Evolutionary conservation across 2,797 vertebrate genomes (phyloP).

Genomic region (Oreochromis mossambicus): DNA sequence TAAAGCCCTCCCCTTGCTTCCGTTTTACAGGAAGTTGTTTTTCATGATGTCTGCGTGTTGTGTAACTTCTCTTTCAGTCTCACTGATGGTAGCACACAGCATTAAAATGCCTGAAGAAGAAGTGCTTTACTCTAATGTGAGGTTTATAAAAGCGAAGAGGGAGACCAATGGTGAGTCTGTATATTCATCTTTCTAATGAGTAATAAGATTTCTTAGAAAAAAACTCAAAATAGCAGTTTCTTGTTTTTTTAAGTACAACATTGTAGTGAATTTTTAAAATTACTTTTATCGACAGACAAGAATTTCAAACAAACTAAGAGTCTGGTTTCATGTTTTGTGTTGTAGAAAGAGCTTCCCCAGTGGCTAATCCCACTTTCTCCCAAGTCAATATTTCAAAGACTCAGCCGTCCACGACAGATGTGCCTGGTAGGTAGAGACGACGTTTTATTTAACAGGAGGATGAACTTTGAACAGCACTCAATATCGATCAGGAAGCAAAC

Average conservation of each 20-base stretch:
- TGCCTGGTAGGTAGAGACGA: not conserved
- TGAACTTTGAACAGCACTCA: not conserved
- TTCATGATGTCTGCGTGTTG: not conserved
- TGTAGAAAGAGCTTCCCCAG: not conserved
- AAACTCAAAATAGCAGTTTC: not conserved
- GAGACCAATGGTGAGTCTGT: slow-evolving; percentile 1
- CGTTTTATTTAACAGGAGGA: not conserved
- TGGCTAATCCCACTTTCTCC: not conserved
- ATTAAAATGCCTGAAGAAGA: slow-evolving; percentile 17
- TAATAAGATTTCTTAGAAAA: not conserved
- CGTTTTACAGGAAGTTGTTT: not conserved
- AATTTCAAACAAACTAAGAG: fast-evolving
- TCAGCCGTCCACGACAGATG: fast-evolving
- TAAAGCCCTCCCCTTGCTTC: not conserved
- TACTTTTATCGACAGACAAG: not conserved
- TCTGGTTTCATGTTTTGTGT: not conserved
- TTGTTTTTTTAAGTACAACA: not conserved
- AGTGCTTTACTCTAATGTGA: slow-evolving; percentile 34
- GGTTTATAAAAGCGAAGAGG: not conserved
- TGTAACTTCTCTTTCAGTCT: not conserved
- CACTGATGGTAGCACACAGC: not conserved
- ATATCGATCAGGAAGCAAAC: fast-evolving
- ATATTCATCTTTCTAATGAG: not conserved
- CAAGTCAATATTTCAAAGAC: not conserved
- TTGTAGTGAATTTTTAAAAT: not conserved